phyloP scores from a whole-genome alignment of 1,140 invertebrate species.

The Heliconius congener region DNA sequence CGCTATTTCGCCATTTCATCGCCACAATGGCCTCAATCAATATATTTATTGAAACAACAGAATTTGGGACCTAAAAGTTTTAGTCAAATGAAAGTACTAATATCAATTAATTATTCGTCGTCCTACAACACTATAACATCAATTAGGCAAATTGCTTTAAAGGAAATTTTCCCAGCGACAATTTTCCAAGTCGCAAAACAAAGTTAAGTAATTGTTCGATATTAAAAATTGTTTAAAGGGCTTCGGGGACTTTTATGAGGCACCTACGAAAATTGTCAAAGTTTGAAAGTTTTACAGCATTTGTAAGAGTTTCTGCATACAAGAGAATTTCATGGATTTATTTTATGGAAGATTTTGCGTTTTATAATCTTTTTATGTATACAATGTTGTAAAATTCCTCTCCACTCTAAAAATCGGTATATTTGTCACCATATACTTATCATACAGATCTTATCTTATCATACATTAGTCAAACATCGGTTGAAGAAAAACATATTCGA shows the following conservation, averaged over 20 bases:
- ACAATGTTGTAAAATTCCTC: background rate
- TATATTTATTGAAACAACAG: background rate
- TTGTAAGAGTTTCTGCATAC: conserved; percentile 11
- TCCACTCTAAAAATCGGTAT: background rate
- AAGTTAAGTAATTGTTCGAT: conserved; percentile 17
- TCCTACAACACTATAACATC: background rate
- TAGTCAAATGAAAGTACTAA: background rate
- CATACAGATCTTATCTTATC: no score
- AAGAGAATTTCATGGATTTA: background rate
- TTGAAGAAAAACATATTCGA: no score
- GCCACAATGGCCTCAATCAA: no score
- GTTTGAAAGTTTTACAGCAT: conserved; percentile 18
- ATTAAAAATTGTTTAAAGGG: conserved; percentile 24
- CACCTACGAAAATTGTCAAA: conserved; percentile 23
- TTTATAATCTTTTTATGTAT: background rate
- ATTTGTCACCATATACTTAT: background rate
- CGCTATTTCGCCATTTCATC: no score
- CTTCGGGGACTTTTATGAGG: conserved; percentile 14
- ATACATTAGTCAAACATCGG: no score
- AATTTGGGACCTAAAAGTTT: background rate
- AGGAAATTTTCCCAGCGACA: background rate
- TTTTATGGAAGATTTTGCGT: background rate
- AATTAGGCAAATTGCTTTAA: background rate
- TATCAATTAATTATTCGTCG: background rate
- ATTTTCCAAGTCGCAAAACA: background rate